These are phyloP conservation scores for Novumbra hubbsi DNA, from an alignment of 2,797 vertebrate genomes.

Conservation along the genomic window DNA sequence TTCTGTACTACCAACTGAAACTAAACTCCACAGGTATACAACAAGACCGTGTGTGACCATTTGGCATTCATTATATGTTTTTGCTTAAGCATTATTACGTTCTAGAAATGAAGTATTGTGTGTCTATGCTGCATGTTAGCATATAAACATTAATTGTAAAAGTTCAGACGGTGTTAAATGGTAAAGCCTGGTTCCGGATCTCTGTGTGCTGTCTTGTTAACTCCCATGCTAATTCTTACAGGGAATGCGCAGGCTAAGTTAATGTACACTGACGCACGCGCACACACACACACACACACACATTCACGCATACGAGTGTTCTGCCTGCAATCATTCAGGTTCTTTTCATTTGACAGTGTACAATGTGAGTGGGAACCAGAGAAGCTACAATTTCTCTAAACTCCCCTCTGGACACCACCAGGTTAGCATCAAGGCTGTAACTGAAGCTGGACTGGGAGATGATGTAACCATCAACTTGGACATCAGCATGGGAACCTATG, in stretches of 20 bases:
- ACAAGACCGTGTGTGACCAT: background rate
- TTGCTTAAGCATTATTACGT: background rate
- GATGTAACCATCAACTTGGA: conserved; percentile 39
- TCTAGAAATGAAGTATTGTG: background rate
- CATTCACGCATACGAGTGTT: too few relatives aligned
- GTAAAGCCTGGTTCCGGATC: background rate
- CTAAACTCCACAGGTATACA: conserved; percentile 48
- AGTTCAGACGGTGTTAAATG: background rate
- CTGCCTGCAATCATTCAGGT: background rate
- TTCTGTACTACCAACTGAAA: conserved; percentile 63
- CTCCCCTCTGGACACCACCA: conserved; percentile 58
- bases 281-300: too few relatives aligned
- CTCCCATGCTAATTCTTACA: background rate
- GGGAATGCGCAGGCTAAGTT: background rate
- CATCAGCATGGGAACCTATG: conserved; percentile 22
- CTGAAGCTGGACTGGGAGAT: conserved; percentile 55
- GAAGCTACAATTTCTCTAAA: conserved; percentile 23
- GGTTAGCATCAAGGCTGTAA: conserved; percentile 67
- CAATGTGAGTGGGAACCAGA: conserved; percentile 41
- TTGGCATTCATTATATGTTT: background rate
- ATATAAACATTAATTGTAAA: background rate
- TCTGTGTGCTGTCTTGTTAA: background rate
- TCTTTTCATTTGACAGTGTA: conserved; percentile 44
- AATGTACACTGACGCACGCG: background rate
- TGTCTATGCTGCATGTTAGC: background rate